phyloP scores from a whole-genome alignment of 2,888 invertebrate genomes.

The Lathronympha strigana region DNA sequence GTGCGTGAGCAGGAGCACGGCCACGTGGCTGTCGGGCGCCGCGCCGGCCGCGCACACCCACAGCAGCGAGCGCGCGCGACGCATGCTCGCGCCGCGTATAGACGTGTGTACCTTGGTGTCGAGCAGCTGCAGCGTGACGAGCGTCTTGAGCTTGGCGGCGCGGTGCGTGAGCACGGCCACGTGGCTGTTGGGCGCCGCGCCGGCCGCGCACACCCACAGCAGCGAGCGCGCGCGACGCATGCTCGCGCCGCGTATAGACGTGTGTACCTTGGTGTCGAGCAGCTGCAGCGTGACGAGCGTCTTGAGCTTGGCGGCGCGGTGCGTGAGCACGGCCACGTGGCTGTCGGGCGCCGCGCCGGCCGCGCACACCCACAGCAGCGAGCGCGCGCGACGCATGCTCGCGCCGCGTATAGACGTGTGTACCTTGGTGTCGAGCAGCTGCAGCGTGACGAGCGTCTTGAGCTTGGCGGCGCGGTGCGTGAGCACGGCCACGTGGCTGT shows the following conservation, averaged over 20 bases:
- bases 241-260: slow-evolving; percentile 65
- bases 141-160: slow-evolving; percentile 89
- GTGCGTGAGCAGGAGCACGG: slow-evolving; percentile 91
- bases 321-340: slow-evolving; percentile 91
- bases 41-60: slow-evolving; percentile 96
- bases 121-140: slow-evolving; percentile 90
- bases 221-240: slow-evolving; percentile 90
- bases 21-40: slow-evolving; percentile 88
- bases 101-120: slow-evolving; percentile 87
- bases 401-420: slow-evolving; percentile 63
- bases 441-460: slow-evolving; percentile 90
- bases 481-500: slow-evolving; percentile 91
- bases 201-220: slow-evolving; percentile 95
- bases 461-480: slow-evolving; percentile 90
- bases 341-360: slow-evolving; percentile 89
- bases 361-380: slow-evolving; percentile 96
- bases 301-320: slow-evolving; percentile 89
- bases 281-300: slow-evolving; percentile 91
- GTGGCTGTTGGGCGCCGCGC: slow-evolving; percentile 88
- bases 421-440: slow-evolving; percentile 91
- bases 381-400: slow-evolving; percentile 87
- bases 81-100: slow-evolving; percentile 77
- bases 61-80: slow-evolving; percentile 90
- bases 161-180: slow-evolving; percentile 92
- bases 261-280: slow-evolving; percentile 88